Evolutionary conservation across 2,888 invertebrate genomes (phyloP), one percentile per base, ranked within the genome.

Genomic region (Apodemia duryi): DNA sequence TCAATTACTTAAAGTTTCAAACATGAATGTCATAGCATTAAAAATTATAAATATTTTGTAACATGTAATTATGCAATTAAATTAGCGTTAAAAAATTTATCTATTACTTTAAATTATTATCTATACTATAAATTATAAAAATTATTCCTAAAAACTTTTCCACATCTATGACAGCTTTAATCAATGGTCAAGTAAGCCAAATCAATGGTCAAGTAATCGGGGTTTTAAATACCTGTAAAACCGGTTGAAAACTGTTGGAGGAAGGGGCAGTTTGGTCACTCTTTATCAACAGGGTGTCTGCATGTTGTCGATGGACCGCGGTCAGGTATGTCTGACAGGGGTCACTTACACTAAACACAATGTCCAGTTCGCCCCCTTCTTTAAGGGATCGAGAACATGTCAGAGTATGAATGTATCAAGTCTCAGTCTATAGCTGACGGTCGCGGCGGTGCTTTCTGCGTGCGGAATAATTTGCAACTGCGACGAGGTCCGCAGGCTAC

Each of bases 401-500:
- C 79, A 69, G 71, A 71, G 49, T 60, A 68, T 66, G 74, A 32
- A 72, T 75, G 77, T 77, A 76, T 78, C 66, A 65, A 63, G 65
- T 62, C 78, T 75, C 75, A 79, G 81, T 80, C 73, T 73, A 73
- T 73, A 79, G 77, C 75, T 75, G 83, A 49, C 46, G 43, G 43
- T 4, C 38, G 70, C 84, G 82, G 79, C 81, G 82, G 88, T 89
- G 90, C 88, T 88, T 85, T 84, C 81, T 84, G 88, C 88, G 79
- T 86, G 91, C 90, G 83, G 78, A 82, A 83, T 79, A 74, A 78
- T 81, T 83, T 79, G 80, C 87, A 88, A 91, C 91, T 91, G 90
- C 85, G 72, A 77, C 72, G 74, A 80, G 78, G 29, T 63, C 62
- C 60, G 62, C 63, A 60, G 62, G 63, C 64, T 52, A 32, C 29